A percentile compares a stretch with the other conserved stretches of the same genome.
phyloP scores from a whole-genome alignment of 2,113 vertebrate genomes.

The Pelecanus crispus region DNA sequence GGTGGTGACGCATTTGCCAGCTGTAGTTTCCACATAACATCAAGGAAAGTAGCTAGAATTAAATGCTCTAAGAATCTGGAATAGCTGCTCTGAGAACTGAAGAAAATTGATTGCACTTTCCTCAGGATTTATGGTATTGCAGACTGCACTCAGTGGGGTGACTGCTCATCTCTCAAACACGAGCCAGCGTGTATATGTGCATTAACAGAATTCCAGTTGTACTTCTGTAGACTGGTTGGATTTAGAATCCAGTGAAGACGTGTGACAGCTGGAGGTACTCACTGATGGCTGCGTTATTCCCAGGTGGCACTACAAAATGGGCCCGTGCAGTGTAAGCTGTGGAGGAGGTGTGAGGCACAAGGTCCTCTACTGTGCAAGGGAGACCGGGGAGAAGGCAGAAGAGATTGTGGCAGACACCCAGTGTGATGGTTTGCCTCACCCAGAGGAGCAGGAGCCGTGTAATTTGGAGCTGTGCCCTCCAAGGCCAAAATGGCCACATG shows the following conservation, averaged over 20 bases:
- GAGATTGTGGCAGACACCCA: constrained; percentile 65
- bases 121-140: neutral
- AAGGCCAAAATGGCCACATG: constrained; percentile 51
- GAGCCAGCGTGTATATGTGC: neutral
- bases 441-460: constrained; percentile 72
- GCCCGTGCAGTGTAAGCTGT: constrained; percentile 78
- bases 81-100: neutral
- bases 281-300: neutral
- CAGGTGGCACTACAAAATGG: constrained; percentile 78
- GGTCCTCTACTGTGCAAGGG: constrained; percentile 73
- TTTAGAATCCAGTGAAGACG: neutral
- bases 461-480: constrained; percentile 76
- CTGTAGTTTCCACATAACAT: neutral
- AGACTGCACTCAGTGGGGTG: neutral
- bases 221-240: neutral
- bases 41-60: neutral
- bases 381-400: neutral
- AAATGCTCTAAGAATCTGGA: neutral
- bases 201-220: neutral
- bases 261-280: neutral
- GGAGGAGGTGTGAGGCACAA: constrained; percentile 77
- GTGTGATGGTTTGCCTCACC: constrained; percentile 69
- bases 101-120: neutral
- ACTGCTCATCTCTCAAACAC: neutral
- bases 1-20: neutral